A percentile compares a stretch with the other conserved stretches of the same genome.
phyloP scores from a whole-genome alignment of 92 coral and sea anemone genomes.

The Paramuricea clavata region DNA sequence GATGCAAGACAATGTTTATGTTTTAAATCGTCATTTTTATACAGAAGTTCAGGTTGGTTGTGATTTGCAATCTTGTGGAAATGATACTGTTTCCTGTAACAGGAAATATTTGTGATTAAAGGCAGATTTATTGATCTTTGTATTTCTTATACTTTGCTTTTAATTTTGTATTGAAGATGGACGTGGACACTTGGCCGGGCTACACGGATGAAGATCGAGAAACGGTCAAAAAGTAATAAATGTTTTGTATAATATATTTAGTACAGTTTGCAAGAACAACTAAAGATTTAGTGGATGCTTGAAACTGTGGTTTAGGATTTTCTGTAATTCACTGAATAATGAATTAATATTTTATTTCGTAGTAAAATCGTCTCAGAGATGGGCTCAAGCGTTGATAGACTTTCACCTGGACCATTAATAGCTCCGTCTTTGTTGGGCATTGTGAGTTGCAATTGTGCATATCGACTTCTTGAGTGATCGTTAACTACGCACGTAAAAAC shows the following conservation, averaged over 20 bases:
- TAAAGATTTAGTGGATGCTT: neutral
- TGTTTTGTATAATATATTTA: too few relatives aligned
- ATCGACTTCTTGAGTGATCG: too few relatives aligned
- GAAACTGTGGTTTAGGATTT: too few relatives aligned
- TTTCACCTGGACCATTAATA: slow-evolving; percentile 34
- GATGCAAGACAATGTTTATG: slow-evolving; percentile 89
- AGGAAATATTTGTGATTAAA: too few relatives aligned
- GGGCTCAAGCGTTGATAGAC: slow-evolving; percentile 43
- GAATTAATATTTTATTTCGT: neutral
- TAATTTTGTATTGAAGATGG: slow-evolving; percentile 63
- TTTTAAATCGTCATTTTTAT: slow-evolving; percentile 81
- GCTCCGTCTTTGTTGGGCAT: slow-evolving; percentile 7
- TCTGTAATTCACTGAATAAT: neutral
- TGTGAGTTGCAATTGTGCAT: too few relatives aligned
- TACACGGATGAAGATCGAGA: slow-evolving; percentile 88
- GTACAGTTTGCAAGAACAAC: neutral
- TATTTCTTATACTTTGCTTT: too few relatives aligned
- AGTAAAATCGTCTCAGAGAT: slow-evolving; percentile 47
- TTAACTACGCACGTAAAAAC: too few relatives aligned
- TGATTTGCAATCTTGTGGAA: neutral
- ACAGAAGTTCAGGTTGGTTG: slow-evolving; percentile 88
- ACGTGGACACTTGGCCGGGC: slow-evolving; percentile 92
- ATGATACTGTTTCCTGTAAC: too few relatives aligned
- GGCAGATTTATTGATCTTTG: too few relatives aligned
- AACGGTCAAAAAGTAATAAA: slow-evolving; percentile 62